Evolutionary conservation across 2,797 vertebrate species (phyloP), one percentile per base, ranked within the genome.

Genomic region (Calcarius lapponicus): DNA sequence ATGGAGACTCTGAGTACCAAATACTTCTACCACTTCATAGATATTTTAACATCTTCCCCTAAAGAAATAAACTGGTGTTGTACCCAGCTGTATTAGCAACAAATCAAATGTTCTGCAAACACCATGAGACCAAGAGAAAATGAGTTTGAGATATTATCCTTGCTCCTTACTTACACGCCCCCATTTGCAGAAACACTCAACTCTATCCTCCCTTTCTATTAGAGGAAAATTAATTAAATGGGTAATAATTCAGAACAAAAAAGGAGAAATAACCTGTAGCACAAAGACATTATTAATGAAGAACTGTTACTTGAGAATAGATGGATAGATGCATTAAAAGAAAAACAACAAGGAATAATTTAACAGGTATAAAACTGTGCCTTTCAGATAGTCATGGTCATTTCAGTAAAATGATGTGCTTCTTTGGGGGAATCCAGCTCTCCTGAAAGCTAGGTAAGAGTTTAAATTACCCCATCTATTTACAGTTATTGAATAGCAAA

Each of bases 161-260:
- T 61, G 61, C 43, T 85, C 76, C 88, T 78, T 38, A 50, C n/a
- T 66, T 64, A 69, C 31, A 90, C 42, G 1, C 60, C 80, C 61
- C 40, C 78, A 85, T 67, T 71, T 84, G 43, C 69, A 42, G 71
- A 76, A 94, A 92, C 80, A 74, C 28, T 92, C 83, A 76, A 42
- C 38, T 87, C 57, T 85, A 91, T 83, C 91, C 88, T 94, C 94
- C 93, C 84, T 71, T 80, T 91, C 57, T 87, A 93, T 93, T 82
- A 94, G 18, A 87, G 50, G n/a, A 80, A 92, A 96, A 95, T 88
- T 93, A 96, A 94, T 96, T 95, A 85, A 95, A 94, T 67, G 69
- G 60, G 73, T 58, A 81, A 88, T 65, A 54, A 67, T 88, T 93
- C 73, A 90, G 80, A 95, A 94, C 34, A 90, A 65, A 92, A 90